phyloP scores from a whole-genome alignment of 2,888 invertebrate genomes.

The Falcaria lacertinaria region DNA sequence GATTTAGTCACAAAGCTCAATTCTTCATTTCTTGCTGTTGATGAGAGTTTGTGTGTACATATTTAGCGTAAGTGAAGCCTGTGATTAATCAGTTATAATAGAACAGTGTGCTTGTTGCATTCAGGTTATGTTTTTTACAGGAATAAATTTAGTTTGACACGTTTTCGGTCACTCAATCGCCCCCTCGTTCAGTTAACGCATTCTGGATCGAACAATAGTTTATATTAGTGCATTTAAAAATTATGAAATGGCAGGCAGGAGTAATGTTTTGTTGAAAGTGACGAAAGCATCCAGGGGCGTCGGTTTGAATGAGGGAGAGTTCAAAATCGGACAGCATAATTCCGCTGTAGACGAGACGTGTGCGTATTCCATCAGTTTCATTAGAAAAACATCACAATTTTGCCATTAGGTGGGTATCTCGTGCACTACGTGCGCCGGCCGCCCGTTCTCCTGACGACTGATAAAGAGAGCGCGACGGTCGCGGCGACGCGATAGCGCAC shows the following conservation, averaged over 20 bases:
- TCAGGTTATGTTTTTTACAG: conserved; percentile 39
- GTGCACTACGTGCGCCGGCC: conserved; percentile 49
- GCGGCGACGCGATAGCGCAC: conserved; percentile 55
- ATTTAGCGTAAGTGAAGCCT: conserved; percentile 74
- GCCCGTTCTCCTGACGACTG: conserved; percentile 55
- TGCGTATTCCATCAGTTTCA: conserved; percentile 32
- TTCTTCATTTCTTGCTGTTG: conserved; percentile 61
- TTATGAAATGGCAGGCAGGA: conserved; percentile 3
- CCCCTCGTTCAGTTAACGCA: conserved; percentile 30
- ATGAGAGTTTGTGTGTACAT: conserved; percentile 76
- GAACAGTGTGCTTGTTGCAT: conserved; percentile 54
- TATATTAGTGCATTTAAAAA: background rate
- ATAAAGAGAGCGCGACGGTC: conserved; percentile 69
- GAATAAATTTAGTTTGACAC: conserved; percentile 19
- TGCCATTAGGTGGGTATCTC: conserved; percentile 58
- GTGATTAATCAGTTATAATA: conserved; percentile 51
- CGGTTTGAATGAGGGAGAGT: conserved; percentile 25
- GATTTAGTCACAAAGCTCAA: conserved; percentile 69
- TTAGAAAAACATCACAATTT: conserved; percentile 78
- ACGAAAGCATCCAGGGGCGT: conserved; percentile 24
- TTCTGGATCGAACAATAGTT: conserved; percentile 10
- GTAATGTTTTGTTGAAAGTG: conserved; percentile 8
- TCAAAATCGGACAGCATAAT: conserved; percentile 13
- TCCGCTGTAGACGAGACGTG: conserved; percentile 21
- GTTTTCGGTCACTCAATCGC: conserved; percentile 20